phyloP scores from a whole-genome alignment of 2,113 vertebrate species.

The Eptesicus fuscus region DNA sequence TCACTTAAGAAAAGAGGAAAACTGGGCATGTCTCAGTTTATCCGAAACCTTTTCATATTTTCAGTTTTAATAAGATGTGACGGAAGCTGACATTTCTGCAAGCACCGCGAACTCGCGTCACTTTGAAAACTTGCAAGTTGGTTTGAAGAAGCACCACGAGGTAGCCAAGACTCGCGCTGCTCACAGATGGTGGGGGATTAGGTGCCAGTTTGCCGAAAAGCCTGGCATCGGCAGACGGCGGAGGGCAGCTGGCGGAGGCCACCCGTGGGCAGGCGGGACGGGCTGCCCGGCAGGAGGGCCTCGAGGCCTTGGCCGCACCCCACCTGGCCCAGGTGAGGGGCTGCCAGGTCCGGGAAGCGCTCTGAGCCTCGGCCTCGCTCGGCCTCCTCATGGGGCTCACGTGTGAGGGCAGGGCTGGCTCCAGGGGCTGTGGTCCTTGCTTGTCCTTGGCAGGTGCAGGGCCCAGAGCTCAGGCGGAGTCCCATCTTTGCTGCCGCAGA shows the following conservation, averaged over 20 bases:
- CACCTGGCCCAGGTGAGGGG: slow-evolving; percentile 6
- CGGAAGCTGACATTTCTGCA: slow-evolving; percentile 75
- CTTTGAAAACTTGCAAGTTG: slow-evolving; percentile 69
- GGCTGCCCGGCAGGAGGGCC: background rate
- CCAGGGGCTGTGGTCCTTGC: background rate
- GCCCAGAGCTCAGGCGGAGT: background rate
- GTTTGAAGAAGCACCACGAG: slow-evolving; percentile 64
- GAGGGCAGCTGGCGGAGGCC: slow-evolving; percentile 63
- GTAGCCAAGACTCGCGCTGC: slow-evolving; percentile 63
- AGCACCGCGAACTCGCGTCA: slow-evolving; percentile 59
- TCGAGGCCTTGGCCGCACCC: background rate
- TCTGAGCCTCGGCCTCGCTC: background rate
- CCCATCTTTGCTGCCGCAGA: background rate
- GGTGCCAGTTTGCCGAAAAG: slow-evolving; percentile 70
- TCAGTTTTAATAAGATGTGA: slow-evolving; percentile 49
- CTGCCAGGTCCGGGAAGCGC: background rate
- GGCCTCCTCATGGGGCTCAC: background rate
- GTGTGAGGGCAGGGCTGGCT: background rate
- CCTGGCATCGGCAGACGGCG: slow-evolving; percentile 54
- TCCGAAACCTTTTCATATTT: slow-evolving; percentile 60
- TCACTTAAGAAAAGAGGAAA: slow-evolving; percentile 15
- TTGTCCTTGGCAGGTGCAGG: too few relatives aligned
- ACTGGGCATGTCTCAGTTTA: slow-evolving; percentile 55
- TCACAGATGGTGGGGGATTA: slow-evolving; percentile 72
- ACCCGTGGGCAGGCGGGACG: slow-evolving; percentile 9